Conservation (phyloP, 2,888 invertebrate species). For the Smittia sp. region DNA sequence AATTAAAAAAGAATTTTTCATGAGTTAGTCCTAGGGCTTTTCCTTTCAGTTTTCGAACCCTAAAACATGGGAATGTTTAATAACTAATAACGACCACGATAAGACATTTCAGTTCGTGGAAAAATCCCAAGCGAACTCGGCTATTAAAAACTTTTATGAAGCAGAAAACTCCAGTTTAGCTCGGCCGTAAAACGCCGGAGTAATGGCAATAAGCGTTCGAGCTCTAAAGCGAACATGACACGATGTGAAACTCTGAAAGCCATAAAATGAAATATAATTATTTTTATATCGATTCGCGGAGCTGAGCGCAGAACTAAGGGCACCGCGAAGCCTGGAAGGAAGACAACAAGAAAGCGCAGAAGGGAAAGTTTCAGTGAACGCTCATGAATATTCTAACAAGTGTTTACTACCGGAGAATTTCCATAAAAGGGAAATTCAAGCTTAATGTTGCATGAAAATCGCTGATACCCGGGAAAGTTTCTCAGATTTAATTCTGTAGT, state of each 20-base stretch:
- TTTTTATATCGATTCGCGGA: conserved; percentile 9
- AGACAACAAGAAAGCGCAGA: neutral
- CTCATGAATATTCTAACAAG: conserved; percentile 41
- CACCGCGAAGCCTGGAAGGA: neutral
- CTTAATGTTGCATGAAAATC: conserved; percentile 41
- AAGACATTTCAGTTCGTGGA: too few species aligned
- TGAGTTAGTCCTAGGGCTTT: too few species aligned
- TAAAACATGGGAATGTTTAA: too few species aligned
- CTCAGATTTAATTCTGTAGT: conserved; percentile 22
- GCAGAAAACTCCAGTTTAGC: neutral
- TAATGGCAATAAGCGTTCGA: conserved; percentile 9
- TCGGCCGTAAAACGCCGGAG: neutral
- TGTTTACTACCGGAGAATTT: conserved; percentile 30
- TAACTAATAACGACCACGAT: too few species aligned
- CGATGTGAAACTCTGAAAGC: neutral
- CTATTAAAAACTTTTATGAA: conserved; percentile 19
- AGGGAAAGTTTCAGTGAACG: conserved; percentile 18
- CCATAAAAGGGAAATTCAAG: conserved; percentile 40
- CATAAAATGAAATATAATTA: conserved; percentile 17
- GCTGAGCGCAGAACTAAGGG: neutral
- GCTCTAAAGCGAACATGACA: neutral
- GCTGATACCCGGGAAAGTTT: conserved; percentile 31
- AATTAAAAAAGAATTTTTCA: neutral
- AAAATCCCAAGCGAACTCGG: too few species aligned
- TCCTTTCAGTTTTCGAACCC: too few species aligned